Conservation (phyloP, 2,113 vertebrate species). For the Taxidea taxus region DNA sequence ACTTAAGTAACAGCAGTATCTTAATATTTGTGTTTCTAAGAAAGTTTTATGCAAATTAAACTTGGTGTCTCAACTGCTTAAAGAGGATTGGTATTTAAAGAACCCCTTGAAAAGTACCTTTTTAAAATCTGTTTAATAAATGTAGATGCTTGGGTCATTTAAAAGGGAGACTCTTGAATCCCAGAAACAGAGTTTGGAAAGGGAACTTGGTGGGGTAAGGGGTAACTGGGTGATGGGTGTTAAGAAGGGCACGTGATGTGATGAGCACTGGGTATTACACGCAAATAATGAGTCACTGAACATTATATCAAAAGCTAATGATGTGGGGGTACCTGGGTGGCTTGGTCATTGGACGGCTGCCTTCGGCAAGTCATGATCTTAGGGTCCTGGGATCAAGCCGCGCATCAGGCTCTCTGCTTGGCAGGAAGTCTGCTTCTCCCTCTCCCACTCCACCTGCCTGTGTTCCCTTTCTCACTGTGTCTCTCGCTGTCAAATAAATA, state of each 20-base stretch:
- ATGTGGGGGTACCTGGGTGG: not conserved
- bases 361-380: too few species aligned
- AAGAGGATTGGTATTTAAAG: slow-evolving; percentile 20
- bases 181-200: not conserved
- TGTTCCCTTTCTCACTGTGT: too few species aligned
- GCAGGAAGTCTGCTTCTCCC: too few species aligned
- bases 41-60: not conserved
- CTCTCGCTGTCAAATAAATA: too few species aligned
- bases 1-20: not conserved
- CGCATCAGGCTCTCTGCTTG: too few species aligned
- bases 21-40: not conserved
- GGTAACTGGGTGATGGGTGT: not conserved
- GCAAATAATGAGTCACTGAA: not conserved
- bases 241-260: not conserved
- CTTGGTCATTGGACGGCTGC: too few species aligned
- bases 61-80: not conserved
- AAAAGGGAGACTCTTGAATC: not conserved
- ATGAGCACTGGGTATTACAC: not conserved
- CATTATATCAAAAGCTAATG: not conserved
- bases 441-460: too few species aligned
- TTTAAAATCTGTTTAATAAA: not conserved
- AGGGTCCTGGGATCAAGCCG: too few species aligned
- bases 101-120: not conserved
- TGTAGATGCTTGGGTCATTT: not conserved
- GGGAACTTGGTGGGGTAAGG: not conserved